Base-by-base conservation (phyloP, 1,140 invertebrate genomes). In the Arion vulgaris region DNA sequence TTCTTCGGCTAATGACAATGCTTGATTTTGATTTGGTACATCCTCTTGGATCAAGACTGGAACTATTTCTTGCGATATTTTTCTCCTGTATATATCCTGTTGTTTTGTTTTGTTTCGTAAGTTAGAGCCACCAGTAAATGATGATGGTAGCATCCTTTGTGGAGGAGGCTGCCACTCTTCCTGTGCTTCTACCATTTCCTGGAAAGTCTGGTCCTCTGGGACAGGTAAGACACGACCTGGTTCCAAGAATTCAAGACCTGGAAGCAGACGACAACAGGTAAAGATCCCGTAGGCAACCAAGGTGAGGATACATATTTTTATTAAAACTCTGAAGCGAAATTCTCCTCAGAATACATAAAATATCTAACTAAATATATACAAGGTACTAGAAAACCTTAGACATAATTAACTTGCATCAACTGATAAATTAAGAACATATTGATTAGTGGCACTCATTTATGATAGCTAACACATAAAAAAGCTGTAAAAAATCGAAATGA, bases 201-300 rank as follows among this genome's bases (percentile, higher is more conserved):
- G 5, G 32, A 72, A 74, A 53, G 23, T 15, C 36, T 68, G 32
- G 39, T 72, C 74, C 5, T 69, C 73, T 68, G 78, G 41, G 41
- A 45, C 81, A 9, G 84, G 82, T n/a, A 88, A 82, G 19, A 89
- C 83, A 66, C 85, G 79, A 51, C 80, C 83, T 69, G 87, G 87
- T 41, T 90, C 87, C 76, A 90, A 73, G 84, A 86, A 90, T 77
- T 88, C 87, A 73, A 90, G 80, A 71, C 88, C 89, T 90, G 84
- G 76, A 88, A 45, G 41, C 41, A 45, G 41, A 45, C 15, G 87
- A 36, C 76, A 39, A 76, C 45, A 73, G 38, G 23, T 26, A 9
- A 73, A 38, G 71, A 36, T 68, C 62, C 62, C 23, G 62, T 28
- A 23, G 23, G 62, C 62, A 68, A n/a, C 26, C 26, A n/a, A 68